Conservation (phyloP, 2,888 invertebrate genomes). For the Drosophila neoperkinsi region DNA sequence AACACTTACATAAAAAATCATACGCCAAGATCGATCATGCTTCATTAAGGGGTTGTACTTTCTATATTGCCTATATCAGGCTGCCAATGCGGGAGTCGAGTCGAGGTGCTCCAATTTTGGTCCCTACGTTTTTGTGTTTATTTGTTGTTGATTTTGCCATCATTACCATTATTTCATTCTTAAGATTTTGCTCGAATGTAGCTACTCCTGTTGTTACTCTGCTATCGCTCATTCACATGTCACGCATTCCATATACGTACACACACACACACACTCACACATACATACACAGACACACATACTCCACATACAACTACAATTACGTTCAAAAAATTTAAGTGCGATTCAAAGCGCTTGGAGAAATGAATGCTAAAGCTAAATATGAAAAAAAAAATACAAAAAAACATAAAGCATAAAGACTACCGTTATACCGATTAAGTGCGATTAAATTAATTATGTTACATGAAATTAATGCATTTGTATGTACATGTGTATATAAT, state of each 20-base stretch:
- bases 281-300: constrained; percentile 5
- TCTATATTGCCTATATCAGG: constrained; percentile 28
- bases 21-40: constrained; percentile 43
- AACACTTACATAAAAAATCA: constrained; percentile 45
- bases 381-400: constrained; percentile 52
- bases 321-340: constrained; percentile 46
- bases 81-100: constrained; percentile 15
- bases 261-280: constrained; percentile 7
- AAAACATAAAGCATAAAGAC: constrained; percentile 36
- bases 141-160: constrained; percentile 42
- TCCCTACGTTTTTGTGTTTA: constrained; percentile 35
- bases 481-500: constrained; percentile 53
- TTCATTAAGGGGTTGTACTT: constrained; percentile 40
- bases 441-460: constrained; percentile 53
- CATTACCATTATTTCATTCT: constrained; percentile 56
- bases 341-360: constrained; percentile 62
- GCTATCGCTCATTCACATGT: constrained; percentile 53
- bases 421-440: constrained; percentile 61
- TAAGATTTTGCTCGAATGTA: constrained; percentile 34
- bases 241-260: constrained; percentile 37
- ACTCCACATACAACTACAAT: constrained; percentile 9
- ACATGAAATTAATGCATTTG: constrained; percentile 55
- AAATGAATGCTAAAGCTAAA: constrained; percentile 80
- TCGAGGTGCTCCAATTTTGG: constrained; percentile 19
- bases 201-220: constrained; percentile 40